Percentiles rank a stretch among this genome's conserved stretches.
These are phyloP conservation scores for Marcusenius ussheri DNA, from an alignment of 2,113 vertebrate species.

Conservation along the genomic window DNA sequence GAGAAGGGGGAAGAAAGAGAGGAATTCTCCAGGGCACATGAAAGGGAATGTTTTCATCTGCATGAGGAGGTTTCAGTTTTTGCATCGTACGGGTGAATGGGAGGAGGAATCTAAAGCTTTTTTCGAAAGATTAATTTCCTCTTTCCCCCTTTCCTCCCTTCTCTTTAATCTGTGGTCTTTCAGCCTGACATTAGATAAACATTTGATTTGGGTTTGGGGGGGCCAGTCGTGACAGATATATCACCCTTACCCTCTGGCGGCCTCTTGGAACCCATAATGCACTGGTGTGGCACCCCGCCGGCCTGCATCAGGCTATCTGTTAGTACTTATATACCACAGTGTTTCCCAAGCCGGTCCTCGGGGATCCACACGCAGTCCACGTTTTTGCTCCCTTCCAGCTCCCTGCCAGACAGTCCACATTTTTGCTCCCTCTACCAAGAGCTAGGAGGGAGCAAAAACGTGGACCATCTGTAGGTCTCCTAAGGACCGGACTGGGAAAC, in stretches of 20 bases:
- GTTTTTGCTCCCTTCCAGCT: not conserved
- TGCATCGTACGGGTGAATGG: not conserved
- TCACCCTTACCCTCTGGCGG: not conserved
- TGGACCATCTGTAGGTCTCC: not conserved
- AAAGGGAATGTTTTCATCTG: slow-evolving; percentile 51
- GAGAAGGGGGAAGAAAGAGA: slow-evolving; percentile 30
- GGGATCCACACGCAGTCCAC: not conserved
- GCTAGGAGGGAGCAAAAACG: not conserved
- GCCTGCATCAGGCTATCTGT: not conserved
- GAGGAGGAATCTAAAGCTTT: not conserved
- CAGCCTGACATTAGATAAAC: slow-evolving; percentile 18
- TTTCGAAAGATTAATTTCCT: slow-evolving; percentile 14
- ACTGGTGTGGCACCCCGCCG: not conserved
- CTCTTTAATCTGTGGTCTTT: slow-evolving; percentile 2
- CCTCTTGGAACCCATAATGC: not conserved
- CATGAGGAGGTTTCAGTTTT: slow-evolving; percentile 28
- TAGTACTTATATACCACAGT: not conserved
- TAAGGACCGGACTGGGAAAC: not conserved
- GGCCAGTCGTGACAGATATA: slow-evolving; percentile 18
- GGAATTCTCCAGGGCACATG: slow-evolving; percentile 15
- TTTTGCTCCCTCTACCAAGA: not conserved
- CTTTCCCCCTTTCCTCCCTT: not conserved
- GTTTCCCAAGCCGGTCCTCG: not conserved
- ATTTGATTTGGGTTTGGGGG: slow-evolving; percentile 11
- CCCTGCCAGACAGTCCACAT: not conserved